Evolutionary conservation across 1,140 invertebrate genomes (phyloP).

Genomic region (Cecropterus lyciades): DNA sequence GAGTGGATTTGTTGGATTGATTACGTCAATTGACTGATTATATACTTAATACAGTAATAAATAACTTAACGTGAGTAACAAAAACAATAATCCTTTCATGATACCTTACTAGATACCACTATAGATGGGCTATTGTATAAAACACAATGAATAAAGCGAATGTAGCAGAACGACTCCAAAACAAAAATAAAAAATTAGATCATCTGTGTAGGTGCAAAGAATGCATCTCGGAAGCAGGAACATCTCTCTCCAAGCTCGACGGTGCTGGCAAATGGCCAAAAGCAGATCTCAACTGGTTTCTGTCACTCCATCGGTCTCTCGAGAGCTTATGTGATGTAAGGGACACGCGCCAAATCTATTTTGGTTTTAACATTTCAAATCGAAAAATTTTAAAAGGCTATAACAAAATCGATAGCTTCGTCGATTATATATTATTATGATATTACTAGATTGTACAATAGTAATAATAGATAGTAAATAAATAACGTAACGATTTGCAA

Average conservation of each 20-base stretch:
- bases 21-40: background rate
- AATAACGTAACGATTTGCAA: too few relatives aligned
- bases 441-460: too few relatives aligned
- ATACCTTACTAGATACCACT: background rate
- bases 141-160: constrained; percentile 10
- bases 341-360: constrained; percentile 65
- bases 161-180: constrained; percentile 1
- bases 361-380: constrained; percentile 45
- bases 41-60: background rate
- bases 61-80: too few relatives aligned
- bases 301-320: constrained; percentile 50
- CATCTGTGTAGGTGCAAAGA: constrained; percentile 49
- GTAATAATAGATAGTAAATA: too few relatives aligned
- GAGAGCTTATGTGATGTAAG: constrained; percentile 48
- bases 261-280: constrained; percentile 60
- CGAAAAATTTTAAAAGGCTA: constrained; percentile 39
- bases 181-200: constrained; percentile 34
- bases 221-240: constrained; percentile 75
- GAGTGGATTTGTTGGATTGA: background rate
- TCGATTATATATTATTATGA: too few relatives aligned
- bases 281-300: constrained; percentile 45
- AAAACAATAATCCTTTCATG: constrained; percentile 1
- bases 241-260: constrained; percentile 47
- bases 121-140: background rate
- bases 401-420: too few relatives aligned